Conservation (phyloP, 2,113 vertebrate species). For the Hucho hucho region DNA sequence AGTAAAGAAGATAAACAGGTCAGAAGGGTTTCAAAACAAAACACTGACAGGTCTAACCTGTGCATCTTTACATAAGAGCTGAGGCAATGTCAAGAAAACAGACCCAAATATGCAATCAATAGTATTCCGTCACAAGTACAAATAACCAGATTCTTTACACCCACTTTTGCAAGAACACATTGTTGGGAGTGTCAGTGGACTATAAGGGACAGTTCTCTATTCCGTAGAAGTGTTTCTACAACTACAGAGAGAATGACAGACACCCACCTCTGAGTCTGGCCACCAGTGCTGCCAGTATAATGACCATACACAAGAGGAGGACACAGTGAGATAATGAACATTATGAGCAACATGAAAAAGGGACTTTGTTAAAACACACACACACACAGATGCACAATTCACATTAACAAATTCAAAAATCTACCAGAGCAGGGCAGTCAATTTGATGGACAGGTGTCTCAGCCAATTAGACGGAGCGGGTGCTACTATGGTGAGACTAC, state of each 20-base stretch:
- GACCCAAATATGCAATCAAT: neutral
- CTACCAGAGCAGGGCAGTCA: neutral
- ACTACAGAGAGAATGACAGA: conserved; percentile 6
- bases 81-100: neutral
- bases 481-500: neutral
- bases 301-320: conserved; percentile 17
- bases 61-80: neutral
- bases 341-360: conserved; percentile 19
- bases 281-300: conserved; percentile 49
- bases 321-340: conserved; percentile 19
- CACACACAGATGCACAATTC: conserved; percentile 13
- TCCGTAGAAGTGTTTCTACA: neutral
- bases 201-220: neutral
- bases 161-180: neutral
- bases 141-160: neutral
- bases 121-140: neutral
- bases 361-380: conserved; percentile 5
- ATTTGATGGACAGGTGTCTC: neutral
- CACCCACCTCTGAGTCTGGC: conserved; percentile 73
- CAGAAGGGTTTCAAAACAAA: too few relatives aligned
- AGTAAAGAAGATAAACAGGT: too few relatives aligned
- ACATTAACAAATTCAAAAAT: conserved; percentile 10
- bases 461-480: neutral
- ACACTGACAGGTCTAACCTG: neutral
- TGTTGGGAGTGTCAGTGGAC: neutral